These are phyloP conservation scores for Gadopsis marmoratus DNA, from an alignment of 2,797 vertebrate genomes.

Conservation along the genomic window DNA sequence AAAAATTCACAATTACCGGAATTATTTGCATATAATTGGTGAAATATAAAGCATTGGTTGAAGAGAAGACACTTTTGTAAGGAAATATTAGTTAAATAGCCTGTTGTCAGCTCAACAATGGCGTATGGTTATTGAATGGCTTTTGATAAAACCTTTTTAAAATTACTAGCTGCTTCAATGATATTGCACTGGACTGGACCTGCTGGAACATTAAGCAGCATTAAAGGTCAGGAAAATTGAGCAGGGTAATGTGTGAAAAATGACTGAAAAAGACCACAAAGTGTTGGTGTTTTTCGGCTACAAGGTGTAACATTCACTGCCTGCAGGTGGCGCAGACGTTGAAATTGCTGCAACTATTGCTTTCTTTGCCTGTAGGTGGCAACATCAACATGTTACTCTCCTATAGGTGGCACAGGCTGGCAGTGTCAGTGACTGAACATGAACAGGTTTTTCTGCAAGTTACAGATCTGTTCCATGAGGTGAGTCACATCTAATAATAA, in stretches of 20 bases:
- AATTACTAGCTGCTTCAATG: not conserved
- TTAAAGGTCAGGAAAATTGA: not conserved
- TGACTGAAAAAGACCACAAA: not conserved
- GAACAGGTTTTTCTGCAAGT: not conserved
- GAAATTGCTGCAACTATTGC: not conserved
- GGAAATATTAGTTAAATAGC: not conserved
- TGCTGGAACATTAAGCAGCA: not conserved
- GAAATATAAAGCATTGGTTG: not conserved
- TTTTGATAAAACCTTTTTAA: not conserved
- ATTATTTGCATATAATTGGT: not conserved
- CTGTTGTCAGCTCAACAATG: not conserved
- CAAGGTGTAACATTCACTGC: not conserved
- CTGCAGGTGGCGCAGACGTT: slow-evolving; percentile 1
- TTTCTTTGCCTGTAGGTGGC: slow-evolving; percentile 4
- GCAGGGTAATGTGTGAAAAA: not conserved
- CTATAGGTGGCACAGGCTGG: too few relatives aligned
- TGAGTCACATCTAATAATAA: not conserved
- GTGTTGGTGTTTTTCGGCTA: not conserved
- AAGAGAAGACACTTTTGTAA: not conserved
- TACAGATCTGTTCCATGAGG: not conserved
- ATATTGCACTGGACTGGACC: not conserved
- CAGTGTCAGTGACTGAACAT: not conserved
- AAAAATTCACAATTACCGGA: too few relatives aligned
- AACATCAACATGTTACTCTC: not conserved
- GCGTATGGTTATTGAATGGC: not conserved